These are phyloP conservation scores for Gobius niger DNA, from an alignment of 2,113 vertebrate genomes.

Conservation along the genomic window DNA sequence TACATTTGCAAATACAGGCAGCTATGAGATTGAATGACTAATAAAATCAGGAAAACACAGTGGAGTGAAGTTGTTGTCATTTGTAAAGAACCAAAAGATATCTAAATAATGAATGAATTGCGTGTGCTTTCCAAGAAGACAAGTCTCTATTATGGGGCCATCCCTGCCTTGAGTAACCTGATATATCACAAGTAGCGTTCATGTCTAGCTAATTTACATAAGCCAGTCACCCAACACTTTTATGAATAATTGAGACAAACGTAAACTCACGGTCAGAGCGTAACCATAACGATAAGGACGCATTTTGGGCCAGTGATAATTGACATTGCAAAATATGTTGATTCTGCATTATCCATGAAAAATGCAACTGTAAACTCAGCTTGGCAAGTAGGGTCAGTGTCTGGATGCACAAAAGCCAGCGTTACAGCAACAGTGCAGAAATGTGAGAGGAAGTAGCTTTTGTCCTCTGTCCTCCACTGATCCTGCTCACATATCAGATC, in stretches of 20 bases:
- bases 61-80: not conserved
- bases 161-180: not conserved
- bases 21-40: not conserved
- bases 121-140: constrained; percentile 18
- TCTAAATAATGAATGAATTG: constrained; percentile 34
- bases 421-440: constrained; percentile 21
- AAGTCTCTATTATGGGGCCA: constrained; percentile 25
- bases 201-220: not conserved
- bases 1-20: not conserved
- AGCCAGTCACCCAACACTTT: not conserved
- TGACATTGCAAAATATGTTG: not conserved
- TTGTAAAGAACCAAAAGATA: not conserved
- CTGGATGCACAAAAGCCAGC: constrained; percentile 48
- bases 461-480: constrained; percentile 53
- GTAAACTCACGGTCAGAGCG: not conserved
- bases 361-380: constrained; percentile 26
- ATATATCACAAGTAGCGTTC: not conserved
- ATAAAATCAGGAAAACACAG: not conserved
- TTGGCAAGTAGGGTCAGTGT: constrained; percentile 68
- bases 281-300: not conserved
- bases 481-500: constrained; percentile 54
- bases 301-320: not conserved
- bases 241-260: not conserved
- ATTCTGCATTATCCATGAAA: constrained; percentile 35
- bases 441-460: constrained; percentile 56